These are phyloP conservation scores for Pocillopora verrucosa DNA, from an alignment of 64 coral and sea anemone genomes.

Conservation along the genomic window DNA sequence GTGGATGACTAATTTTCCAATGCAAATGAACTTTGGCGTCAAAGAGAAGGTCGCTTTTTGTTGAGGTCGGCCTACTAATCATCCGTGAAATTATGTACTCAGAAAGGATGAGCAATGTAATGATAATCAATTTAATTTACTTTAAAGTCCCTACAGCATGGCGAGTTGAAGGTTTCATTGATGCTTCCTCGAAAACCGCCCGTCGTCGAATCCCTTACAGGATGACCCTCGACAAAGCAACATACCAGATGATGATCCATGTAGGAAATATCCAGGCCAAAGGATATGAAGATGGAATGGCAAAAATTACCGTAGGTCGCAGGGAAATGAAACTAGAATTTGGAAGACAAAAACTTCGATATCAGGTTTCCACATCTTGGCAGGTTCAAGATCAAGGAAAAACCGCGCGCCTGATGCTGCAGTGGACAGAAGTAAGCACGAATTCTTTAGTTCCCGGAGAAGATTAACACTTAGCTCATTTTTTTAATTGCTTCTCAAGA, in stretches of 20 bases:
- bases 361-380: background rate
- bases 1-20: no score
- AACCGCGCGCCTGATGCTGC: background rate
- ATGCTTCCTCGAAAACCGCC: background rate
- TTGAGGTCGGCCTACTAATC: no score
- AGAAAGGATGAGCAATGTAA: background rate
- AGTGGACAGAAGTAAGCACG: slow-evolving; percentile 16
- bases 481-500: background rate
- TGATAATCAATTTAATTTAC: background rate
- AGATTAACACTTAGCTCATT: background rate
- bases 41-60: no score
- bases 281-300: background rate
- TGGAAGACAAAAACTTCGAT: background rate
- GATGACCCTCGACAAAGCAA: slow-evolving; percentile 6
- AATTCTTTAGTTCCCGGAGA: background rate
- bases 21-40: no score
- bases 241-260: background rate
- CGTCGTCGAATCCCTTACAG: background rate
- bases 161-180: background rate
- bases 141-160: background rate
- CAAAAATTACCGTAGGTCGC: background rate
- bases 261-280: background rate
- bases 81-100: no score
- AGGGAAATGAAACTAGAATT: background rate
- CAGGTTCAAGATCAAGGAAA: slow-evolving; percentile 10